Conservation (phyloP, 1,140 invertebrate species). For the Meteorus sp. region DNA sequence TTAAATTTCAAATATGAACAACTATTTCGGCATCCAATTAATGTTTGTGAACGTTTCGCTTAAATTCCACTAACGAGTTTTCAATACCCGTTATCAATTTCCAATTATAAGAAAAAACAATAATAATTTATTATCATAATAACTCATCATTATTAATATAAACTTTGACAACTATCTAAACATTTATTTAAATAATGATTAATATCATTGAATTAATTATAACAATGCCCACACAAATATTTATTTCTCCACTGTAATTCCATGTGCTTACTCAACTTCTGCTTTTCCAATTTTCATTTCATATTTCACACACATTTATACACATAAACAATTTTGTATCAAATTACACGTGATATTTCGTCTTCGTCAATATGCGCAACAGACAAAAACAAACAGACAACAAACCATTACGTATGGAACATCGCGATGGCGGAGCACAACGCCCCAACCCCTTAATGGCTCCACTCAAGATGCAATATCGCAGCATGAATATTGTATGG, state of each 20-base stretch:
- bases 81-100: neutral
- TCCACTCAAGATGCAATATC: slow-evolving; percentile 55
- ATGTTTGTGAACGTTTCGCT: neutral
- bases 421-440: slow-evolving; percentile 38
- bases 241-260: too few species aligned
- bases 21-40: neutral
- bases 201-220: too few species aligned
- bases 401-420: slow-evolving; percentile 37
- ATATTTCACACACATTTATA: neutral
- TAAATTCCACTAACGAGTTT: too few species aligned
- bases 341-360: too few species aligned
- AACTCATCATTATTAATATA: too few species aligned
- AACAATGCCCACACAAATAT: too few species aligned
- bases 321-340: neutral
- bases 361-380: neutral
- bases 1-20: too few species aligned
- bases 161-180: too few species aligned
- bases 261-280: too few species aligned
- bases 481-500: slow-evolving; percentile 53
- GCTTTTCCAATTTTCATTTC: too few species aligned
- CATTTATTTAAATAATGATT: too few species aligned
- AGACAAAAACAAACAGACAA: slow-evolving; percentile 33
- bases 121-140: too few species aligned
- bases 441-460: slow-evolving; percentile 56
- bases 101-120: neutral